A percentile compares a stretch with the other conserved stretches of the same genome.
These are phyloP conservation scores for Apis florea DNA, from an alignment of 1,140 invertebrate species.

Conservation along the genomic window DNA sequence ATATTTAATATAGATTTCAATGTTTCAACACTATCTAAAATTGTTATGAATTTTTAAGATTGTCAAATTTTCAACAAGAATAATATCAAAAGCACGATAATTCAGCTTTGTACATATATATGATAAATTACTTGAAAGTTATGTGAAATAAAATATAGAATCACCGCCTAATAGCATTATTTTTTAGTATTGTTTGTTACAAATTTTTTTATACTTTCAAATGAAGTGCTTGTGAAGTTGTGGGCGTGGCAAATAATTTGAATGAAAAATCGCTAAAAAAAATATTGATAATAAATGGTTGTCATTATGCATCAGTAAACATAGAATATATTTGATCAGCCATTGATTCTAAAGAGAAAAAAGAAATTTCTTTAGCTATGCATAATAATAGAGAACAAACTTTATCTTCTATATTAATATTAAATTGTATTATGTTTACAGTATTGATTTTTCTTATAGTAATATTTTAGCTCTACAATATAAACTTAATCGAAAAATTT, in stretches of 20 bases:
- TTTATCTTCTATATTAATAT: too few species aligned
- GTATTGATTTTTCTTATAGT: too few species aligned
- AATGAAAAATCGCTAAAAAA: not conserved
- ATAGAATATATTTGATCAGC: not conserved
- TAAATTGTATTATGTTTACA: too few species aligned
- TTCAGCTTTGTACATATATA: not conserved
- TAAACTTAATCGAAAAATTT: too few species aligned
- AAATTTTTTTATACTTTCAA: conserved; percentile 20
- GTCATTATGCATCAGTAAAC: not conserved
- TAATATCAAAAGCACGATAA: not conserved
- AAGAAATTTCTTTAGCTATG: too few species aligned
- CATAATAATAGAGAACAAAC: too few species aligned
- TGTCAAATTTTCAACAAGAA: not conserved
- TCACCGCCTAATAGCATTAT: conserved; percentile 9
- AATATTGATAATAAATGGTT: conserved; percentile 7
- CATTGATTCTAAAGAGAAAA: too few species aligned
- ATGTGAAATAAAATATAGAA: conserved; percentile 4
- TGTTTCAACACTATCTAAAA: too few species aligned
- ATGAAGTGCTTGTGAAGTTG: conserved; percentile 22
- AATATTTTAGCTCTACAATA: too few species aligned
- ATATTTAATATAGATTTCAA: too few species aligned
- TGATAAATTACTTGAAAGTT: not conserved
- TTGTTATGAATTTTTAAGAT: too few species aligned
- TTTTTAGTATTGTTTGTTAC: conserved; percentile 18
- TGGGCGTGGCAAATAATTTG: not conserved